A percentile compares a stretch with the other conserved stretches of the same genome.
phyloP scores from a whole-genome alignment of 1,140 invertebrate species.

The Neodiprion virginianus region DNA sequence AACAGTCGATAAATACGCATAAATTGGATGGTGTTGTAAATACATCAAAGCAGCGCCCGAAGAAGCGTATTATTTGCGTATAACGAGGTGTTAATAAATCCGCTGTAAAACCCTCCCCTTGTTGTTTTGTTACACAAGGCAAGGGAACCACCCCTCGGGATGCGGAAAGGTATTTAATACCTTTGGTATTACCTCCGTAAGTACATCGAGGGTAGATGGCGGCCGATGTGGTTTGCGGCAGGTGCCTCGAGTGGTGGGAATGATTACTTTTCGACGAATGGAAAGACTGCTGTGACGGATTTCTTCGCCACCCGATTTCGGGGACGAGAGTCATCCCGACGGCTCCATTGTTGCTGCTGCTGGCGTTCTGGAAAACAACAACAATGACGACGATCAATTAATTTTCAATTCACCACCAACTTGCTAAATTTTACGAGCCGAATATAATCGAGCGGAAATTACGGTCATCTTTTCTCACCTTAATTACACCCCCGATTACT shows the following conservation, averaged over 20 bases:
- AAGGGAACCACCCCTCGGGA: no score
- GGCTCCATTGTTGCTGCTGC: slow-evolving; percentile 45
- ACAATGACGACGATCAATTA: no score
- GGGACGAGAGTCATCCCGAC: slow-evolving; percentile 41
- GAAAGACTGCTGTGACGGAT: slow-evolving; percentile 52
- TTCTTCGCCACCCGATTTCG: slow-evolving; percentile 35
- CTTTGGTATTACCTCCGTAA: background rate
- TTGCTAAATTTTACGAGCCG: no score
- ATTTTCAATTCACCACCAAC: no score
- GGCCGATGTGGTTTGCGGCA: slow-evolving; percentile 28
- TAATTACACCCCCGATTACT: no score
- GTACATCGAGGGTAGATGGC: slow-evolving; percentile 10
- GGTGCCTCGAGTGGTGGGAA: slow-evolving; percentile 43
- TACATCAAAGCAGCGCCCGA: background rate
- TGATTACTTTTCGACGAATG: slow-evolving; percentile 54
- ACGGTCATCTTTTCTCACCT: no score
- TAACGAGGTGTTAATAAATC: no score
- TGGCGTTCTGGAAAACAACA: slow-evolving; percentile 38
- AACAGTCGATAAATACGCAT: background rate
- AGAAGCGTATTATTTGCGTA: background rate
- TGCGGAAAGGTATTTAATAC: background rate
- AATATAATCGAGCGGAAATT: no score
- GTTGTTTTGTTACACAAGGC: no score
- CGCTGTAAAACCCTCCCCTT: no score
- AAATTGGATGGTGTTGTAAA: no score